phyloP scores from a whole-genome alignment of 1,140 invertebrate genomes.

The Drosophila sulfurigaster region DNA sequence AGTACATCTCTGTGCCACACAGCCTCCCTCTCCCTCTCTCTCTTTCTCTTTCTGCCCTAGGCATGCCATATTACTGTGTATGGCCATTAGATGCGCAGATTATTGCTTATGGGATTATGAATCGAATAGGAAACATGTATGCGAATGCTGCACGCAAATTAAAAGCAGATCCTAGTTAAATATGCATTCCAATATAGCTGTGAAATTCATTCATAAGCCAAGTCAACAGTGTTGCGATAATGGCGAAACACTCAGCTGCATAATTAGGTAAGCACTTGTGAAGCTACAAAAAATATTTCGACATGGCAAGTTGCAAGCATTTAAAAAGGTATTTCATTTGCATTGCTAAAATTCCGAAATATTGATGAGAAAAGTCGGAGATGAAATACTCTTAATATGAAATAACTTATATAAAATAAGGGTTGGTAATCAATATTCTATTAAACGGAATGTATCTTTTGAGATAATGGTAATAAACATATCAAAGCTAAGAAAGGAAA shows the following conservation, averaged over 20 bases:
- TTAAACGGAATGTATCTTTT: too few relatives aligned
- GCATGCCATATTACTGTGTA: conserved; percentile 24
- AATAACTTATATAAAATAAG: too few relatives aligned
- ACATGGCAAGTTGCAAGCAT: background rate
- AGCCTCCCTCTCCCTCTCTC: too few relatives aligned
- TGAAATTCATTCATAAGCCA: background rate
- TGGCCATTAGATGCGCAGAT: conserved; percentile 38
- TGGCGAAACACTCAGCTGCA: background rate
- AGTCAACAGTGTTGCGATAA: background rate
- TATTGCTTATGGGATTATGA: conserved; percentile 47
- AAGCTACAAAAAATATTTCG: background rate
- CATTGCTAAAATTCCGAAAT: background rate
- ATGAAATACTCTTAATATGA: too few relatives aligned
- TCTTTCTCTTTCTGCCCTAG: conserved; percentile 1
- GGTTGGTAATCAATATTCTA: too few relatives aligned
- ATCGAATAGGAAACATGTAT: conserved; percentile 10
- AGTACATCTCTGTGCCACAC: conserved; percentile 40
- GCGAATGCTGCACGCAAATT: conserved; percentile 44
- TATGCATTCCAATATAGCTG: background rate
- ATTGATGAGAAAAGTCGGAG: background rate
- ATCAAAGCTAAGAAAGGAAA: too few relatives aligned
- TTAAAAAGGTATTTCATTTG: background rate
- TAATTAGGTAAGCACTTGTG: background rate
- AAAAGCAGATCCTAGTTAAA: conserved; percentile 26
- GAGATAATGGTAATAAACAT: too few relatives aligned